These are phyloP conservation scores for Heliconius charithonia DNA, from an alignment of 2,888 invertebrate genomes.

Conservation along the genomic window DNA sequence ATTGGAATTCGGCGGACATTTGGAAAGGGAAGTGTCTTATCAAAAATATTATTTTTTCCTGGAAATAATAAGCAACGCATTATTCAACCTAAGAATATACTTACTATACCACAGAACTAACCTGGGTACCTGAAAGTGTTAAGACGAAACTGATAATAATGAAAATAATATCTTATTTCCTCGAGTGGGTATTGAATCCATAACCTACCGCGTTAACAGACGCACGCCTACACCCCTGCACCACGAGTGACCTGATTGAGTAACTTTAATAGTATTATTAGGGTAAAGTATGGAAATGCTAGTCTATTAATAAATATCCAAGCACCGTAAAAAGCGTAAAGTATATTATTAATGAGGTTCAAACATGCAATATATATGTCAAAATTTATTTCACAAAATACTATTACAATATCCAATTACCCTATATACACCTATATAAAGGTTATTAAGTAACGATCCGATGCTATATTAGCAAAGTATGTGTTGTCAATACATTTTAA, in stretches of 20 bases:
- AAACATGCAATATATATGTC: conserved; percentile 55
- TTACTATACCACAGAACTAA: too few relatives aligned
- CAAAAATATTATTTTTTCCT: background rate
- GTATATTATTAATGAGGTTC: conserved; percentile 64
- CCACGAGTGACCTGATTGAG: conserved; percentile 7
- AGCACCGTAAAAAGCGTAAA: conserved; percentile 51
- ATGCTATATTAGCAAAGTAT: conserved; percentile 36
- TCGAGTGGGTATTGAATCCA: too few relatives aligned
- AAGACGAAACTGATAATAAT: too few relatives aligned
- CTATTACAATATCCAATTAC: conserved; percentile 23
- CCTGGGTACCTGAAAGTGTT: too few relatives aligned
- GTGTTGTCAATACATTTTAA: conserved; percentile 32
- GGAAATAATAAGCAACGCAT: background rate
- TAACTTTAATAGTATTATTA: conserved; percentile 39
- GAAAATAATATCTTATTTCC: too few relatives aligned
- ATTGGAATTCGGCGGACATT: too few relatives aligned
- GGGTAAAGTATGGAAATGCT: conserved; percentile 41
- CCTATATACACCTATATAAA: conserved; percentile 27
- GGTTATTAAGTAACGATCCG: conserved; percentile 36
- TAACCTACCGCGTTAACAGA: too few relatives aligned
- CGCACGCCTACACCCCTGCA: too few relatives aligned
- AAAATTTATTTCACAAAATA: conserved; percentile 31
- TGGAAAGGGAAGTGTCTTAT: too few relatives aligned
- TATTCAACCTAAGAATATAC: conserved; percentile 24
- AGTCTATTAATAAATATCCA: conserved; percentile 47